Evolutionary conservation across 2,797 vertebrate species (phyloP).

Genomic region (Pogoniulus pusillus): DNA sequence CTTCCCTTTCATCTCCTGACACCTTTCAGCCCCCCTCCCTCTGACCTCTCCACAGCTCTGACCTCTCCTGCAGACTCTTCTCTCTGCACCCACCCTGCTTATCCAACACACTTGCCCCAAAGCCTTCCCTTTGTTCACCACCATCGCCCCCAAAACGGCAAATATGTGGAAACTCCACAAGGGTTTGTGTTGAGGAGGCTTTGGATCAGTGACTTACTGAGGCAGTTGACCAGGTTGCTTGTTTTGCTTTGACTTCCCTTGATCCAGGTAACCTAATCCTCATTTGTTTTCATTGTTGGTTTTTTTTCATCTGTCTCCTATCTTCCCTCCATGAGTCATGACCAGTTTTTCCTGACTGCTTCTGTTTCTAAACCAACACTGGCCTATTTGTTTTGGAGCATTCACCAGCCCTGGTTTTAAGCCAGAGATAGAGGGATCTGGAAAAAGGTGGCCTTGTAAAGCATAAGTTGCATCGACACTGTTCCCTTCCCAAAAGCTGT

Average conservation of each 20-base stretch:
- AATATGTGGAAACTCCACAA: not conserved
- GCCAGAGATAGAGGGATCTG: not conserved
- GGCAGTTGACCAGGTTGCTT: not conserved
- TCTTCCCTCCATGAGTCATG: not conserved
- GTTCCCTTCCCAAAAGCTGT: not conserved
- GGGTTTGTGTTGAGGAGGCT: not conserved
- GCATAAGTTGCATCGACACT: accelerated
- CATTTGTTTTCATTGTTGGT: not conserved
- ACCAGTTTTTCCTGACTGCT: conserved; percentile 10
- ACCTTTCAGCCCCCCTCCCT: not conserved
- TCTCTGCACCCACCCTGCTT: not conserved
- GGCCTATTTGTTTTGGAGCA: conserved; percentile 21
- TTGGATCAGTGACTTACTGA: not conserved
- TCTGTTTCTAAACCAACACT: conserved; percentile 33
- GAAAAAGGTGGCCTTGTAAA: not conserved
- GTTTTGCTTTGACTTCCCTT: not conserved
- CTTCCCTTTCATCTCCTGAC: not conserved
- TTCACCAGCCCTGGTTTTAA: not conserved
- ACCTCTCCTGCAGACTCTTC: not conserved
- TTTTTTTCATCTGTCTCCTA: not conserved
- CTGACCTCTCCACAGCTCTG: not conserved
- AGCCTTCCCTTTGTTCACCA: not conserved
- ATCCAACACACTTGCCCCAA: not conserved
- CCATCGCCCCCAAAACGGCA: not conserved
- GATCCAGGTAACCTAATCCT: conserved; percentile 31